phyloP scores from a whole-genome alignment of 2,113 vertebrate genomes.

The Festucalex cinctus region DNA sequence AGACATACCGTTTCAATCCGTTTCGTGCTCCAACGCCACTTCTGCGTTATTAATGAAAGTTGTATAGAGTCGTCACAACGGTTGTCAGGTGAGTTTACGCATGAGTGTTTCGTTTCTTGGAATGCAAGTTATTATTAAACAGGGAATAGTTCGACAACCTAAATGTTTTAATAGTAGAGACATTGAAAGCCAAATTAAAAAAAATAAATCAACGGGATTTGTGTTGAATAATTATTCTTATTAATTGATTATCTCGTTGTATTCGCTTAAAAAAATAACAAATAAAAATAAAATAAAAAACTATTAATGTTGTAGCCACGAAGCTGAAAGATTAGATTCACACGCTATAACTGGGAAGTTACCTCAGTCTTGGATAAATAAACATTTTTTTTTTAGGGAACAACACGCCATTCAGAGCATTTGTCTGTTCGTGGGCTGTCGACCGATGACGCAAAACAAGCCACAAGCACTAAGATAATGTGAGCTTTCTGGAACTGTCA shows the following conservation, averaged over 20 bases:
- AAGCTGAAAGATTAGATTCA: background rate
- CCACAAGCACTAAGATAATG: conserved; percentile 14
- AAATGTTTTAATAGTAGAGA: background rate
- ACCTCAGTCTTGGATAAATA: background rate
- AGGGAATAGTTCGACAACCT: background rate
- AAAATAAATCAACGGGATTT: background rate
- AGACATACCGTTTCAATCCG: conserved; percentile 9
- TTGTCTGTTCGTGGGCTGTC: background rate
- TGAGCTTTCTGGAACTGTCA: conserved; percentile 61
- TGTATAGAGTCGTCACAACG: background rate
- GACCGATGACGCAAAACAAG: conserved; percentile 17
- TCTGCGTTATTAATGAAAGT: background rate
- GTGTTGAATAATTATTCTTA: too few relatives aligned
- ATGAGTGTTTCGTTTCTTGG: background rate
- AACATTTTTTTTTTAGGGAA: background rate
- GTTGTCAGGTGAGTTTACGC: background rate
- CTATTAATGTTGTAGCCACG: background rate
- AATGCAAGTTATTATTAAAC: background rate
- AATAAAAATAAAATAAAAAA: too few relatives aligned
- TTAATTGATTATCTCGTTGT: background rate
- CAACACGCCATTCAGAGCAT: background rate
- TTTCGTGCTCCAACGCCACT: background rate
- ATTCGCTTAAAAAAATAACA: too few relatives aligned
- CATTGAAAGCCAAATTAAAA: background rate
- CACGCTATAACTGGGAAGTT: background rate